Base-by-base conservation (phyloP, 2,888 invertebrate genomes). In the Drosophila falleni region DNA sequence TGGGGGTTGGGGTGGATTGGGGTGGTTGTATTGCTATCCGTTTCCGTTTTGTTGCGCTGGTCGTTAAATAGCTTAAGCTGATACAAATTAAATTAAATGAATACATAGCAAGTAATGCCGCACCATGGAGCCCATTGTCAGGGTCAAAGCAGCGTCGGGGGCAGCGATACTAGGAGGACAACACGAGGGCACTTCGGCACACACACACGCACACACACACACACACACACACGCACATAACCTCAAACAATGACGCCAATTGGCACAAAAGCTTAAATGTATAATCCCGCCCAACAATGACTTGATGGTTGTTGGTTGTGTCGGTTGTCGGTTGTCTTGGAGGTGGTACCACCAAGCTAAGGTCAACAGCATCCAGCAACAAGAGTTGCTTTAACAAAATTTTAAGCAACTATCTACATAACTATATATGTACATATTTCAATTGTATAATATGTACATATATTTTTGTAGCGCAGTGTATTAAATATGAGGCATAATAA, bases 11-110 rank as follows among this genome's bases (percentile, higher is more conserved):
- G 9, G 31, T 31, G 37, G n/a, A 1, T 35, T 5, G 13, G 2
- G 54, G 31, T 35, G 23, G 23, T 51, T 29, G 23, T 23, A 23
- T 51, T 58, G 61, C 39, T 69, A 73, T 80, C 80, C 77, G 79
- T 80, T 80, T 80, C 78, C 71, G 78, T 68, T 74, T 66, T 80
- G 66, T 69, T 69, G 54, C 44, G 68, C 26, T 71, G 71, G 60
- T 46, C 78, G 75, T 80, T 80, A 80, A 81, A 76, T 76, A 64
- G 73, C 78, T 78, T 78, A 80, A 81, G 80, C 76, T 76, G 78
- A 73, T 64, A 74, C 80, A 81, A 81, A 81, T 81, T 81, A 78
- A 82, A 81, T 81, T 81, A 81, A 78, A 78, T 72, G 82, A 81
- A 81, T 65, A 78, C 82, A 70, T 77, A 77, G 62, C 72, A 69